phyloP scores from a whole-genome alignment of 2,113 vertebrate genomes.

The Phoxinus phoxinus region DNA sequence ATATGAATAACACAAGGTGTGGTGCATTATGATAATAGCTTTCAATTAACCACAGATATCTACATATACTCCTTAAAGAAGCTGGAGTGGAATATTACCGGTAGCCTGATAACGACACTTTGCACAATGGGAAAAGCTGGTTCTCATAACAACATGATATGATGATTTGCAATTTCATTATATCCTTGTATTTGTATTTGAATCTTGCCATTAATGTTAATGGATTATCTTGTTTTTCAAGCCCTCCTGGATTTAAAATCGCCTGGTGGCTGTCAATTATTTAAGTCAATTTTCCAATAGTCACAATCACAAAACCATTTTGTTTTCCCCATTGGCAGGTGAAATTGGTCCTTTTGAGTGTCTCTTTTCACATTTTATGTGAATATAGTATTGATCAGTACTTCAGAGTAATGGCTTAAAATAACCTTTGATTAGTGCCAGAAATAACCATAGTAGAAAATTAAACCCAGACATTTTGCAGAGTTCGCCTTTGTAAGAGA shows the following conservation, averaged over 20 bases:
- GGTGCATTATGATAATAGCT: constrained; percentile 73
- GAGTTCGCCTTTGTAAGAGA: background rate
- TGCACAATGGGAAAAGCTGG: constrained; percentile 42
- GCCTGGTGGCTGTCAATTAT: constrained; percentile 67
- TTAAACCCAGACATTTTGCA: background rate
- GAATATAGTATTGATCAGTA: constrained; percentile 44
- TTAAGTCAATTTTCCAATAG: constrained; percentile 68
- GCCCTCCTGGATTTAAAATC: constrained; percentile 68
- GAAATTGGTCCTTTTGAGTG: constrained; percentile 60
- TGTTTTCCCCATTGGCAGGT: constrained; percentile 58
- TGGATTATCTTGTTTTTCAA: constrained; percentile 62
- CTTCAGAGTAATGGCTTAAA: constrained; percentile 27
- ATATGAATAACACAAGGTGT: constrained; percentile 74
- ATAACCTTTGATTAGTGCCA: background rate
- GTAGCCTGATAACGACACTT: constrained; percentile 59
- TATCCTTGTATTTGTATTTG: constrained; percentile 49
- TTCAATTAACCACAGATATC: constrained; percentile 72
- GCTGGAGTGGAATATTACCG: constrained; percentile 56
- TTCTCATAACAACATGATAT: constrained; percentile 28
- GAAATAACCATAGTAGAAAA: constrained; percentile 26
- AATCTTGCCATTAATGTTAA: constrained; percentile 65
- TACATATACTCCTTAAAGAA: constrained; percentile 64
- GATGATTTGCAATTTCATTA: constrained; percentile 52
- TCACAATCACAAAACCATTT: constrained; percentile 63
- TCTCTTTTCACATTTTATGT: constrained; percentile 58